phyloP scores from a whole-genome alignment of 1,140 invertebrate genomes.

The Drosophila punjabiensis region DNA sequence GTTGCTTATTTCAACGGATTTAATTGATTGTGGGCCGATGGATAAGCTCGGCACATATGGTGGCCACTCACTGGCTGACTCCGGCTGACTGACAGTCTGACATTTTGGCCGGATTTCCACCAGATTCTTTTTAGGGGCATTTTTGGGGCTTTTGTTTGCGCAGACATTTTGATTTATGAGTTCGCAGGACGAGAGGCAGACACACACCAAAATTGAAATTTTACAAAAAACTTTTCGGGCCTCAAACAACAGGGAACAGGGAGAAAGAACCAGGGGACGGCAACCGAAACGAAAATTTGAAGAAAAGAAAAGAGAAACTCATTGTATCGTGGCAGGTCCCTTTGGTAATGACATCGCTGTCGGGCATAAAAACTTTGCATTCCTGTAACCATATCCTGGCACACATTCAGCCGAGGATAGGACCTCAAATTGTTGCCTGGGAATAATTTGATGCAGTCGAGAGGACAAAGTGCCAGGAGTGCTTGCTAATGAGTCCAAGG shows the following conservation, averaged over 20 bases:
- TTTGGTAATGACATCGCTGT: conserved; percentile 68
- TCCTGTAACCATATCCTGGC: conserved; percentile 29
- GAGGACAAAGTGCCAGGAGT: conserved; percentile 42
- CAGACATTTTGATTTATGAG: conserved; percentile 82
- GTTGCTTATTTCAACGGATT: conserved; percentile 44
- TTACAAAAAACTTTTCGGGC: conserved; percentile 62
- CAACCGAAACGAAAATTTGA: not conserved
- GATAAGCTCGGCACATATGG: conserved; percentile 38
- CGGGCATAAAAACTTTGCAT: conserved; percentile 64
- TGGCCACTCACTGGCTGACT: conserved; percentile 25
- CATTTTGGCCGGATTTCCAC: conserved; percentile 36
- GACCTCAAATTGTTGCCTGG: conserved; percentile 54
- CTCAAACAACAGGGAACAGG: conserved; percentile 54
- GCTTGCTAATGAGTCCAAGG: conserved; percentile 60
- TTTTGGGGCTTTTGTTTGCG: conserved; percentile 66
- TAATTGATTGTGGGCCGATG: conserved; percentile 59
- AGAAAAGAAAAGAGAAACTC: conserved; percentile 31
- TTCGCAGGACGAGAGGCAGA: conserved; percentile 32
- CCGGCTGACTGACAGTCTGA: conserved; percentile 39
- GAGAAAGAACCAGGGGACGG: not conserved
- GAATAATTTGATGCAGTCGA: conserved; percentile 60
- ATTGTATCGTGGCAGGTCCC: conserved; percentile 44
- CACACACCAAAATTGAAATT: conserved; percentile 71
- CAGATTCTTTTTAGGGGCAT: conserved; percentile 42
- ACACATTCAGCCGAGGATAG: conserved; percentile 47